Base-by-base conservation (phyloP, 2,888 invertebrate species). In the Craniophora ligustri region DNA sequence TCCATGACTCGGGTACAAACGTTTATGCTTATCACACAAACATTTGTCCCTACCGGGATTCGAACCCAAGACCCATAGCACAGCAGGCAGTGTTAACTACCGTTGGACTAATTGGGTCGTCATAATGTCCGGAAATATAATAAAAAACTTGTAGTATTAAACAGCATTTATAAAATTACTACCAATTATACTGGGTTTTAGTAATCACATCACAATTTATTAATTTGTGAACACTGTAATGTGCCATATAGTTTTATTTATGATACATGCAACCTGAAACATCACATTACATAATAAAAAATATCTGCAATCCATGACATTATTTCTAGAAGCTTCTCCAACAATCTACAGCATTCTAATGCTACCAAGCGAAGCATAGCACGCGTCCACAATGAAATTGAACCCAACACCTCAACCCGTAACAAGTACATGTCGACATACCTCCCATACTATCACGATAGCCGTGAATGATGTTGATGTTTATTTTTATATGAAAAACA, bases 401-500 rank as follows among this genome's bases (percentile, higher is more conserved):
- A 71, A 67, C 67, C 80, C 78, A 59, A 55, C 78, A 79, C 81
- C 82, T 66, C 55, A 66, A 65, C 62, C 65, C 69, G 51, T 50
- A 23, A 75, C 66, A 67, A 64, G 55, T 66, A 76, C 61, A 71
- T 72, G 67, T 73, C 62, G 74, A 88, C 88, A 82, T 87, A 87
- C 87, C 87, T 87, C 83, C 87, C 83, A 72, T 60, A 85, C 87
- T 87, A 82, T 68, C 78, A 74, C 78, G 82, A 80, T 75, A 80
- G 78, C 79, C 73, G 68, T 62, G 62, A 78, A 84, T 83, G 81
- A 72, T 71, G 78, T 72, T 72, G 76, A 74, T 73, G 81, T 70
- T 76, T 82, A 67, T 73, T 76, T 78, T 76, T 69, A 84, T 89
- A 88, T 89, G 89, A 57, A 89, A 89, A 85, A 78, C 76, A 83